Conservation (phyloP, 1,140 invertebrate species). For the Aleiodes sp. region DNA sequence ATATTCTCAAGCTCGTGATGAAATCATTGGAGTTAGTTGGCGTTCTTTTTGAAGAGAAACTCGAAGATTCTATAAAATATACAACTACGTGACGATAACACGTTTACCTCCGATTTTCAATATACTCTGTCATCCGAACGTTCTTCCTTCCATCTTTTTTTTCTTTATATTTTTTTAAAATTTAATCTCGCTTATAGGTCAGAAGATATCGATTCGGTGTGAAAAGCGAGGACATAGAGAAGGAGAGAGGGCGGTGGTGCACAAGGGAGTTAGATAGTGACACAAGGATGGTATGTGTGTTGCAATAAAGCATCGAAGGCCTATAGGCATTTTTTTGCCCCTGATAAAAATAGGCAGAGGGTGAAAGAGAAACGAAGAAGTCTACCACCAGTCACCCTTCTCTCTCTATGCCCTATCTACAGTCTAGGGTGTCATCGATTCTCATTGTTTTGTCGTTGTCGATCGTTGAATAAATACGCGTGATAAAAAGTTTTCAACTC, state of each 20-base stretch:
- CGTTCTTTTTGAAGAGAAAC: too few relatives aligned
- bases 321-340: conserved; percentile 23
- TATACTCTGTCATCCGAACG: too few relatives aligned
- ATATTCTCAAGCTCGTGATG: neutral
- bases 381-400: too few relatives aligned
- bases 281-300: conserved; percentile 6
- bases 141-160: neutral
- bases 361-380: neutral
- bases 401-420: neutral
- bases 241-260: neutral
- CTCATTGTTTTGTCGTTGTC: neutral
- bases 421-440: conserved; percentile 6
- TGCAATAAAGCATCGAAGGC: conserved; percentile 23
- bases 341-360: conserved; percentile 24
- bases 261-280: conserved; percentile 4
- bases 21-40: neutral
- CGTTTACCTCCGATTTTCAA: neutral
- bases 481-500: too few relatives aligned
- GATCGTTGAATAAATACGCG: conserved; percentile 9
- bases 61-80: too few relatives aligned
- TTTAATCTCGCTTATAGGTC: conserved; percentile 32
- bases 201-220: conserved; percentile 34
- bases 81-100: neutral
- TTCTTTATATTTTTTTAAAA: conserved; percentile 15
- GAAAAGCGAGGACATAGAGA: conserved; percentile 3